phyloP scores from a whole-genome alignment of 2,113 vertebrate genomes.

The Pteropus alecto region DNA sequence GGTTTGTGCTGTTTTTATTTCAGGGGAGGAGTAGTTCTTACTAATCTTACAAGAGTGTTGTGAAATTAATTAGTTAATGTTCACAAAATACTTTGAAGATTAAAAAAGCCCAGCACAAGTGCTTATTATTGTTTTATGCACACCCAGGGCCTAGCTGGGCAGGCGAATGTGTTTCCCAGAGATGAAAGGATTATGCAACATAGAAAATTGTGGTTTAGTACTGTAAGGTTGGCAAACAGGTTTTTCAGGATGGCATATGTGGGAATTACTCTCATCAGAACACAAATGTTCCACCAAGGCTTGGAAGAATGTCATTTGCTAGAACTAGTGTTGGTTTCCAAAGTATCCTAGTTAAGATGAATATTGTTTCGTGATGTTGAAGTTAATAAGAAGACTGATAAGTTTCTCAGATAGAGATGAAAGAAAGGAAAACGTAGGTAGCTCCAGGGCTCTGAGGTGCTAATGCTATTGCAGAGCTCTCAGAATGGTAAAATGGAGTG shows the following conservation, averaged over 20 bases:
- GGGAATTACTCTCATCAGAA: conserved; percentile 50
- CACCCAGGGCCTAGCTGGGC: conserved; percentile 36
- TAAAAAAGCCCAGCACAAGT: conserved; percentile 53
- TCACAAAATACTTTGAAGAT: conserved; percentile 73
- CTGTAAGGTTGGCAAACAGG: conserved; percentile 26
- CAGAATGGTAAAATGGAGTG: not conserved
- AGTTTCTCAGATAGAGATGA: conserved; percentile 13
- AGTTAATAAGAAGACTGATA: not conserved
- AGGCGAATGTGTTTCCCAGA: conserved; percentile 54
- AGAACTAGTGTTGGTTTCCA: not conserved
- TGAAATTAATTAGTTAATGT: conserved; percentile 75
- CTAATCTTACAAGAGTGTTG: conserved; percentile 52
- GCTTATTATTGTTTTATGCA: conserved; percentile 66
- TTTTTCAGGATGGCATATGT: conserved; percentile 19
- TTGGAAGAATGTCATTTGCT: not conserved
- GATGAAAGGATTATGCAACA: conserved; percentile 63
- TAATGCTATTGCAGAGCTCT: not conserved
- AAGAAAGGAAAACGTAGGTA: not conserved
- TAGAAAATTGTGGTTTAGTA: conserved; percentile 47
- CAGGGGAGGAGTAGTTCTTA: conserved; percentile 40
- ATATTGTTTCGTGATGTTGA: not conserved
- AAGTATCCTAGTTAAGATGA: not conserved
- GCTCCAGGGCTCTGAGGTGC: not conserved
- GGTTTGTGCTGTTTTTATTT: conserved; percentile 47
- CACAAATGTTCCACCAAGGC: not conserved